Conservation (phyloP, 2,113 vertebrate species). For the Amblyopsis rosae region DNA sequence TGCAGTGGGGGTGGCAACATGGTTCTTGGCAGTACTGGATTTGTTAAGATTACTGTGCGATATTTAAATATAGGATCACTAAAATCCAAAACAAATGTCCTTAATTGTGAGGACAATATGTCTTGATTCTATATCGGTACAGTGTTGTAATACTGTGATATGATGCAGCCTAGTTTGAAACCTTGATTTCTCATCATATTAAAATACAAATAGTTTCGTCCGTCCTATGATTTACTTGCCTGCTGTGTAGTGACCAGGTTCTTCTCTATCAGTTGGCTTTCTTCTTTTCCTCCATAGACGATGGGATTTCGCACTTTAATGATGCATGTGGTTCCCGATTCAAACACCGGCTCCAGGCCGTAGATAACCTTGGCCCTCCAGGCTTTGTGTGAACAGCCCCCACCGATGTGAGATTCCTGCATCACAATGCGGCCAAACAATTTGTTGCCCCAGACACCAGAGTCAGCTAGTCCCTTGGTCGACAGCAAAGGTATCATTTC, state of each 20-base stretch:
- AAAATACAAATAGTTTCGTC: not conserved
- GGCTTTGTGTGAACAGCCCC: conserved; percentile 80
- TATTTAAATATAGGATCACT: not conserved
- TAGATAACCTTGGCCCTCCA: conserved; percentile 93
- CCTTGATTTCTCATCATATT: not conserved
- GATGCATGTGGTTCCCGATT: conserved; percentile 88
- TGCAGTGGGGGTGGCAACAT: not conserved
- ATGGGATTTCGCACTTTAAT: conserved; percentile 89
- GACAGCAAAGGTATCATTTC: conserved; percentile 96
- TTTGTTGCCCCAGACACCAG: conserved; percentile 90
- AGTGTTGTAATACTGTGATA: not conserved
- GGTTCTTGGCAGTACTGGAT: not conserved
- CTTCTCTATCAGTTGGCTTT: conserved; percentile 84
- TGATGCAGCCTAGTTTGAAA: no score
- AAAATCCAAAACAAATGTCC: conserved; percentile 1
- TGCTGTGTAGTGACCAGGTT: conserved; percentile 90
- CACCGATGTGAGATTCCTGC: conserved; percentile 78
- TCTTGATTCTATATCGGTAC: not conserved
- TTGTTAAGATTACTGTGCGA: not conserved
- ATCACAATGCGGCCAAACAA: conserved; percentile 92
- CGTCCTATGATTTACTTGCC: conserved; percentile 67
- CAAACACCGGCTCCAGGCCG: conserved; percentile 91
- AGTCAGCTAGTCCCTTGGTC: conserved; percentile 89
- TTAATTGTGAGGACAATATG: not conserved
- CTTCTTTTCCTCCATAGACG: conserved; percentile 86